Evolutionary conservation across 2,113 vertebrate species (phyloP).

Genomic region (Anolis carolinensis): DNA sequence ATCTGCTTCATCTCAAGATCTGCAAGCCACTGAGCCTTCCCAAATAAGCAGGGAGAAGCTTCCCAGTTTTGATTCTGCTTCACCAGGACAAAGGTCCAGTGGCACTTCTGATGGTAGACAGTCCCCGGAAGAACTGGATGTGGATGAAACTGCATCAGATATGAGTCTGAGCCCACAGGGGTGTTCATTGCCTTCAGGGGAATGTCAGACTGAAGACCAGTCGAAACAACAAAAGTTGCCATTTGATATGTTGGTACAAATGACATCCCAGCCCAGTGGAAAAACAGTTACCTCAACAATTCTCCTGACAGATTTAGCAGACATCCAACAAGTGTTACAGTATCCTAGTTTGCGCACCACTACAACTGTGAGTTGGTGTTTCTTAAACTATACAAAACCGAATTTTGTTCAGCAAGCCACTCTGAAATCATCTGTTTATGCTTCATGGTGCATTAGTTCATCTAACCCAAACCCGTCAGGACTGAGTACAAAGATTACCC

Average conservation of each 20-base stretch:
- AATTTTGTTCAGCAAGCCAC: slow-evolving; percentile 83
- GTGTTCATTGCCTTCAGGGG: slow-evolving; percentile 77
- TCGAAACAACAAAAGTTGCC: slow-evolving; percentile 76
- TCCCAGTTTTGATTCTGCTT: slow-evolving; percentile 81
- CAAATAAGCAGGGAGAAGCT: slow-evolving; percentile 75
- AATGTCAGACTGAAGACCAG: slow-evolving; percentile 76
- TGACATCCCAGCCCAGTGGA: slow-evolving; percentile 78
- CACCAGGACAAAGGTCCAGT: slow-evolving; percentile 85
- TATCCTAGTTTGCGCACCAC: slow-evolving; percentile 93
- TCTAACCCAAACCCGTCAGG: slow-evolving; percentile 95
- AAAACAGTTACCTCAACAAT: slow-evolving; percentile 77
- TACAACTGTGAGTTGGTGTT: slow-evolving; percentile 98
- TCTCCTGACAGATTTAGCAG: slow-evolving; percentile 83
- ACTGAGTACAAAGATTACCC: slow-evolving; percentile 91
- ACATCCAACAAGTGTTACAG: slow-evolving; percentile 89
- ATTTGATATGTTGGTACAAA: slow-evolving; percentile 84
- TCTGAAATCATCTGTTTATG: slow-evolving; percentile 89
- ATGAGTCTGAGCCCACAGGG: slow-evolving; percentile 83
- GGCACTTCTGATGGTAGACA: slow-evolving; percentile 83
- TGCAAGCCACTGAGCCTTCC: slow-evolving; percentile 76
- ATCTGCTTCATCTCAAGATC: slow-evolving; percentile 83
- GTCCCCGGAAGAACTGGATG: slow-evolving; percentile 89
- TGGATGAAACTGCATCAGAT: slow-evolving; percentile 86
- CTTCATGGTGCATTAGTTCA: slow-evolving; percentile 93
- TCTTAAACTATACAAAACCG: slow-evolving; percentile 95